phyloP scores from a whole-genome alignment of 2,113 vertebrate genomes.

The Murina feae region DNA sequence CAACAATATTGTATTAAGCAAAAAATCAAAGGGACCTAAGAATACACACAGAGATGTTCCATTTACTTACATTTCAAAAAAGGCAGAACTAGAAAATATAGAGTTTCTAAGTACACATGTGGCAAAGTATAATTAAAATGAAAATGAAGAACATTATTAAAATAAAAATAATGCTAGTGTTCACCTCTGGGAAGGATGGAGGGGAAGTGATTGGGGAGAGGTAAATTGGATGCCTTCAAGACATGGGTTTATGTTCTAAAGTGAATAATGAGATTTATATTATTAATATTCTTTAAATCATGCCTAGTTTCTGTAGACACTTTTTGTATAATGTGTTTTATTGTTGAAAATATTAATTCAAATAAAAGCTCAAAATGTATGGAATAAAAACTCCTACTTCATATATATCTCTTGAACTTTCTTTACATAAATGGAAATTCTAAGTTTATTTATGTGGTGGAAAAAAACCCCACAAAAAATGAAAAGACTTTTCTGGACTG shows the following conservation, averaged over 20 bases:
- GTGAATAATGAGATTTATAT: neutral
- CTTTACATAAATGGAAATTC: neutral
- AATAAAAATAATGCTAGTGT: neutral
- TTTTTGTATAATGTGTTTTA: neutral
- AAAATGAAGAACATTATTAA: neutral
- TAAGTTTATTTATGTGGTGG: neutral
- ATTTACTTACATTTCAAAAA: neutral
- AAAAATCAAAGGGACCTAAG: neutral
- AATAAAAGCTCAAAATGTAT: neutral
- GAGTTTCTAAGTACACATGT: neutral
- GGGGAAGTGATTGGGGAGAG: neutral
- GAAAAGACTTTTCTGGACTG: neutral
- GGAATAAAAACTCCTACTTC: neutral
- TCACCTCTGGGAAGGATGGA: neutral
- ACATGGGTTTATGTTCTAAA: neutral
- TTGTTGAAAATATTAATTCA: neutral
- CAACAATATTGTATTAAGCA: neutral
- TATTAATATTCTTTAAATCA: neutral
- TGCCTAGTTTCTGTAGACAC: neutral
- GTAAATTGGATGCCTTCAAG: neutral
- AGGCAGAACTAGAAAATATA: neutral
- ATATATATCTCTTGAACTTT: neutral
- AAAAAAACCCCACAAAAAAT: neutral
- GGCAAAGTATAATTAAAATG: neutral
- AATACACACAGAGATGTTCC: neutral